Base-by-base conservation (phyloP, 30 jellyfish, hydroid and myxozoan species). In the Aurelia sp. region DNA sequence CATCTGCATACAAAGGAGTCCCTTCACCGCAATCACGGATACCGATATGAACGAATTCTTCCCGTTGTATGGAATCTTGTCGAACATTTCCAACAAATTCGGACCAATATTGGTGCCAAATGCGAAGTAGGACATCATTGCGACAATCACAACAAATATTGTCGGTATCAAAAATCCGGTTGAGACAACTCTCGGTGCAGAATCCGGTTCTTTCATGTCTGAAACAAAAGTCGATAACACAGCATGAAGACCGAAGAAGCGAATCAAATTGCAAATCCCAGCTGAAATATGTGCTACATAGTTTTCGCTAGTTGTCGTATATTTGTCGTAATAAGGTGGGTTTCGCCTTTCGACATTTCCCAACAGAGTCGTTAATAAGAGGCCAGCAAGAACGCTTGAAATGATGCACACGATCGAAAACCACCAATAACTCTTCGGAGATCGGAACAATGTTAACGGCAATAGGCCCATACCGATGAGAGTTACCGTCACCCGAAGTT, bases 131-230 rank as follows among this genome's bases (percentile, higher is more conserved):
- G 88, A 78, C 88, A 78, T 78, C 88, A 78, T 78, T 2, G 77
- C 57, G 19, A 62, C 88, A 40, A 78, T 64, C 22, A 78, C 63
- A 9, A 78, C 71, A 72, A 78, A 60, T 11, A 78, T 78, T 22
- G 88, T 78, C 88, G 88, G 88, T 48, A 62, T 62, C 15, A 48
- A 44, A 76, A 78, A 78, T 7, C 88, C 74, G 4, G 79, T 64
- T 31, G 62, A 62, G 71, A 78, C 74, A 40, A 78, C 37, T 78
- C 62, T 60, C 69, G 88, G 60, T 19, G 88, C 78, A 20, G 74
- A 23, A 7, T 78, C 68, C 15, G 78, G 74, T 13, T 78, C 88
- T 62, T 47, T 60, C 70, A 62, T 44, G 76, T 78, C 88, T 18
- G n/a, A 37, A 1, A 78, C 33, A 16, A 62, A 11, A 13, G 20